Percentiles rank a stretch among this genome's conserved stretches.
These are phyloP conservation scores for Matsumyia berberina DNA, from an alignment of 2,888 invertebrate genomes.

Conservation along the genomic window DNA sequence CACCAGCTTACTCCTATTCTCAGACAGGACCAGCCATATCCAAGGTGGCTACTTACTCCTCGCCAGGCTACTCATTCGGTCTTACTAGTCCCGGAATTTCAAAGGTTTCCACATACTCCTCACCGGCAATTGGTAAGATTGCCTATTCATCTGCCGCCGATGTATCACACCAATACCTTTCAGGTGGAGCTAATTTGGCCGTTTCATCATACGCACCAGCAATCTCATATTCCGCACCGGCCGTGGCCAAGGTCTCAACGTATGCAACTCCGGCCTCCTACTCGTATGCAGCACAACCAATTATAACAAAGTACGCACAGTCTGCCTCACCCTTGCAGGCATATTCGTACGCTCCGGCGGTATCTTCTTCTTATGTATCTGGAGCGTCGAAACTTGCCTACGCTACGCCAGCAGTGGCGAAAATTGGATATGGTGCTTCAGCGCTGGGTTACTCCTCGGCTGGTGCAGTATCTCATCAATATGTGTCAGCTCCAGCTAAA, in stretches of 20 bases:
- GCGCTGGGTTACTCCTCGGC: slow-evolving; percentile 67
- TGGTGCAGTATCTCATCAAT: slow-evolving; percentile 83
- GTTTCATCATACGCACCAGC: slow-evolving; percentile 76
- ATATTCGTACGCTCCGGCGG: slow-evolving; percentile 73
- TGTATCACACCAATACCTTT: slow-evolving; percentile 48
- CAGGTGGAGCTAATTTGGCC: slow-evolving; percentile 41
- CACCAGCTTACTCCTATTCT: slow-evolving; percentile 79
- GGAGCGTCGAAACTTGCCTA: slow-evolving; percentile 70
- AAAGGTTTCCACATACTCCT: slow-evolving; percentile 37
- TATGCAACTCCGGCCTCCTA: slow-evolving; percentile 77
- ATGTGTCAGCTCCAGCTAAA: slow-evolving; percentile 78
- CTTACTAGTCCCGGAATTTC: slow-evolving; percentile 57
- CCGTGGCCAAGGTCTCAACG: slow-evolving; percentile 77
- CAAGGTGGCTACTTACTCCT: slow-evolving; percentile 78
- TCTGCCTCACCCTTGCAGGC: slow-evolving; percentile 75
- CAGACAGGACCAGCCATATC: slow-evolving; percentile 70
- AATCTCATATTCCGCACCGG: slow-evolving; percentile 48
- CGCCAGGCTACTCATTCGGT: slow-evolving; percentile 72
- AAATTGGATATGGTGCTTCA: slow-evolving; percentile 35
- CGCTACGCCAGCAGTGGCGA: slow-evolving; percentile 84
- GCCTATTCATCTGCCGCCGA: slow-evolving; percentile 29
- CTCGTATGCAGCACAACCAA: slow-evolving; percentile 76
- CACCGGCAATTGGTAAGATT: slow-evolving; percentile 37
- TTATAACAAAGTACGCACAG: slow-evolving; percentile 77
- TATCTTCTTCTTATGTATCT: slow-evolving; percentile 58